Evolutionary conservation across 2,113 vertebrate genomes (phyloP), one percentile per base, ranked within the genome.

Genomic region (Chaetorhynchus papuensis): DNA sequence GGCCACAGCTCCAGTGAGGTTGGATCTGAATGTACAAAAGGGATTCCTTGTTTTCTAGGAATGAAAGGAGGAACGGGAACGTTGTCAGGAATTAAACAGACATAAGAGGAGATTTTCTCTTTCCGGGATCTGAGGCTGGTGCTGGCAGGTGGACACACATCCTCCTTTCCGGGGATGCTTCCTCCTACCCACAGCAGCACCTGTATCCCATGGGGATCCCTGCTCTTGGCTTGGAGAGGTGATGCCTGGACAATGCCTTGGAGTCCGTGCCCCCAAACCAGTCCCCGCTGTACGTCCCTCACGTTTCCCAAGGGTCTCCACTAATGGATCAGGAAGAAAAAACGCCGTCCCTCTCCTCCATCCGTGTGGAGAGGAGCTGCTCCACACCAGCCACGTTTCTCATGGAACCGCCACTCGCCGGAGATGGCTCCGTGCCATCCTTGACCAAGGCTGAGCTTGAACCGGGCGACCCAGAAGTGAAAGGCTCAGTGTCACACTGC

Each of bases 391-490:
- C 52, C 76, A 31, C n/a, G 14, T 92, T 97, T 94, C 94, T 90
- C 88, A 84, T 30, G 74, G 91, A 95, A 28, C 17, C 68, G 37
- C 53, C 7, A 0, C 75, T 63, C 11, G 27, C 60, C 31, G 76
- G 72, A 78, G 63, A 94, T 94, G 94, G 96, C 96, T 92, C 65
- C 0, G 14, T 92, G 96, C 88, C 94, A 90, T 90, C 92, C 72
- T 86, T 83, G 92, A 96, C 96, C 96, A 89, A 56, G 93, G 86
- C 93, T 84, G 80, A 0, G 7, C 82, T 95, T 96, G 94, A 97
- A 95, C 92, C 0, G 2, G 31, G 69, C 0, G 94, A 97, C 96
- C 96, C 83, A 66, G 41, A 96, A 94, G 96, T 96, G 96, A 64
- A 90, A 96, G 83, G 80, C 95, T 94, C 92, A 5, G 44, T 21